A percentile compares a stretch with the other conserved stretches of the same genome.
Evolutionary conservation across 2,797 vertebrate genomes (phyloP).

Genomic region (Clarias pachynema): DNA sequence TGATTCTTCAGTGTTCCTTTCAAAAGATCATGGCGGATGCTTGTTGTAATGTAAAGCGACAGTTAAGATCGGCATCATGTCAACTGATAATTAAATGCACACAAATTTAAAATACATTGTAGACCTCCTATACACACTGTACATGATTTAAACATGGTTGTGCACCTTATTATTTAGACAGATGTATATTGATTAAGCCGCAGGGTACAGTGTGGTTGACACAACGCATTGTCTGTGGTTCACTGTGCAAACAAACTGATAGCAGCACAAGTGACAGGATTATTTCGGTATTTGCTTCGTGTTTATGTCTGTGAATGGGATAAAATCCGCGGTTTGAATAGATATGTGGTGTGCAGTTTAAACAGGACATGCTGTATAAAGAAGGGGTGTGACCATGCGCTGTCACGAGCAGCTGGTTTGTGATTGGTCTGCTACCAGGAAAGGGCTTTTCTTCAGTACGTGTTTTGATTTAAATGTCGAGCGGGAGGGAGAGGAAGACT

Average conservation of each 20-base stretch:
- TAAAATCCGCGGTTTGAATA: neutral
- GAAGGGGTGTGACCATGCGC: constrained; percentile 30
- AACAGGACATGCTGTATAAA: constrained; percentile 38
- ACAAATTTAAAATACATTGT: neutral
- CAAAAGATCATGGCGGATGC: constrained; percentile 4
- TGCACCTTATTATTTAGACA: neutral
- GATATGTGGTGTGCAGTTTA: constrained; percentile 28
- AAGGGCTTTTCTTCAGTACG: neutral
- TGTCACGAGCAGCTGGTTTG: constrained; percentile 41
- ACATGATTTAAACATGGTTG: neutral
- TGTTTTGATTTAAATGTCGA: constrained; percentile 77
- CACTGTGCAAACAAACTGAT: neutral
- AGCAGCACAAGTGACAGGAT: neutral
- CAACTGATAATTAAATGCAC: neutral
- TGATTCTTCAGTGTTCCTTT: neutral
- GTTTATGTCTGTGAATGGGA: neutral
- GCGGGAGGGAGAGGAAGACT: constrained; percentile 62
- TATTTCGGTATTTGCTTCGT: neutral
- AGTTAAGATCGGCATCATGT: neutral
- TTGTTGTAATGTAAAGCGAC: neutral
- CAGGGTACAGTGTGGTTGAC: neutral
- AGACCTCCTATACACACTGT: neutral
- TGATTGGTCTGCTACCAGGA: constrained; percentile 67
- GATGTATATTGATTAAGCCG: neutral
- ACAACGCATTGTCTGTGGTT: neutral